Conservation (phyloP, 2,797 vertebrate species). For the Moxostoma hubbsi region DNA sequence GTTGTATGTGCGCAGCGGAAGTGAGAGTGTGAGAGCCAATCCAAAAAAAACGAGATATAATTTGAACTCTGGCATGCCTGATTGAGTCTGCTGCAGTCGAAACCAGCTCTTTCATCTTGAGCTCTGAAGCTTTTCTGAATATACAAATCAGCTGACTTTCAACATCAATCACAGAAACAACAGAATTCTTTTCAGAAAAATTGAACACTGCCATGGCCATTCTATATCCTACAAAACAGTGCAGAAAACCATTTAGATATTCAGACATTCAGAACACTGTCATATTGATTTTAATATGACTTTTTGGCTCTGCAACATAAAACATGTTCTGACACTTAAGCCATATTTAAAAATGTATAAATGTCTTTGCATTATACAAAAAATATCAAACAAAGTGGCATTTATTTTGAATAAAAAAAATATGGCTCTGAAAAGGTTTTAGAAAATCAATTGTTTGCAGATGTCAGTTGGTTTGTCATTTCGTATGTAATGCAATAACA, state of each 20-base stretch:
- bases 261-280: not conserved
- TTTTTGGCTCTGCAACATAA: not conserved
- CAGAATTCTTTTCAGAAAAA: not conserved
- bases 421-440: too few species aligned
- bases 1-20: slow-evolving; percentile 61
- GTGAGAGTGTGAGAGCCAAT: slow-evolving; percentile 69
- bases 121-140: slow-evolving; percentile 43
- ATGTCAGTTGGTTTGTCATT: too few species aligned
- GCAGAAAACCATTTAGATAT: not conserved
- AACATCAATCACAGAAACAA: not conserved
- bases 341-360: not conserved
- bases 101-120: slow-evolving; percentile 85
- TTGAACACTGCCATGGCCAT: not conserved
- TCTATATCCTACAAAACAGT: slow-evolving; percentile 5
- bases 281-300: not conserved
- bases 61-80: slow-evolving; percentile 62
- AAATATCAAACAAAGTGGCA: too few species aligned
- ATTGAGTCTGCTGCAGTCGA: slow-evolving; percentile 70
- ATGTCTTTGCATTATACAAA: too few species aligned
- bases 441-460: too few species aligned
- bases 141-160: slow-evolving; percentile 9
- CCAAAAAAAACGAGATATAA: slow-evolving; percentile 45
- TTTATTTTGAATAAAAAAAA: too few species aligned
- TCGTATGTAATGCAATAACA: too few species aligned
- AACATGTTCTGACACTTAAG: not conserved